phyloP scores from a whole-genome alignment of 2,113 vertebrate species.

The Columba janthina region DNA sequence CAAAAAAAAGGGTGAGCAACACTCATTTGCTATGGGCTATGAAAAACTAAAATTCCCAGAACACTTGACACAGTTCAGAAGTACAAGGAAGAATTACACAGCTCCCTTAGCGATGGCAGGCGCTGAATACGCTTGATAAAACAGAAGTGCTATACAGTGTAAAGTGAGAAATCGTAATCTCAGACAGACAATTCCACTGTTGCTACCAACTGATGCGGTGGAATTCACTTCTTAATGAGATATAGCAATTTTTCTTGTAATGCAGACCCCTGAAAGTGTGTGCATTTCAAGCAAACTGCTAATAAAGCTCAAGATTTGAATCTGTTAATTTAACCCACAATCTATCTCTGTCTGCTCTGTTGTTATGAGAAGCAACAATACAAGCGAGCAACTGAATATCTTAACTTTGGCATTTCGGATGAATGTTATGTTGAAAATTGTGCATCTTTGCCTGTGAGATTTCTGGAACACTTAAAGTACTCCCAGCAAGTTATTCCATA shows the following conservation, averaged over 20 bases:
- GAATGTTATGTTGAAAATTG: not conserved
- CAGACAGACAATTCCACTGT: not conserved
- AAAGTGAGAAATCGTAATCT: not conserved
- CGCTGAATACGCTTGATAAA: not conserved
- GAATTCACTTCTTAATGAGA: not conserved
- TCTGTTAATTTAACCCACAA: conserved; percentile 58
- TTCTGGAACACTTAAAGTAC: conserved; percentile 40
- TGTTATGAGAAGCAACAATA: conserved; percentile 23
- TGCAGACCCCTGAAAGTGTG: not conserved
- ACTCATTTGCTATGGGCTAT: not conserved
- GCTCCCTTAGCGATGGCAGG: not conserved
- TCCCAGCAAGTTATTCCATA: conserved; percentile 40
- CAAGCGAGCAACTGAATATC: conserved; percentile 47
- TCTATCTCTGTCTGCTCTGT: conserved; percentile 1
- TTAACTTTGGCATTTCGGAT: conserved; percentile 69
- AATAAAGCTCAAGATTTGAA: conserved; percentile 57
- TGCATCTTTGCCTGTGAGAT: conserved; percentile 37
- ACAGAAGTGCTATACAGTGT: not conserved
- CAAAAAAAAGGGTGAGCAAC: not conserved
- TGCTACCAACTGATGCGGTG: not conserved
- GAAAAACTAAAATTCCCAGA: not conserved
- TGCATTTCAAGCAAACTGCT: conserved; percentile 48
- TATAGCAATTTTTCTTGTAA: not conserved
- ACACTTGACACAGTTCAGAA: conserved; percentile 1
- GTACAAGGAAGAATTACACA: not conserved